Evolutionary conservation across 2,797 vertebrate species (phyloP), one percentile per base, ranked within the genome.

Genomic region (Pangasius larnaudii): DNA sequence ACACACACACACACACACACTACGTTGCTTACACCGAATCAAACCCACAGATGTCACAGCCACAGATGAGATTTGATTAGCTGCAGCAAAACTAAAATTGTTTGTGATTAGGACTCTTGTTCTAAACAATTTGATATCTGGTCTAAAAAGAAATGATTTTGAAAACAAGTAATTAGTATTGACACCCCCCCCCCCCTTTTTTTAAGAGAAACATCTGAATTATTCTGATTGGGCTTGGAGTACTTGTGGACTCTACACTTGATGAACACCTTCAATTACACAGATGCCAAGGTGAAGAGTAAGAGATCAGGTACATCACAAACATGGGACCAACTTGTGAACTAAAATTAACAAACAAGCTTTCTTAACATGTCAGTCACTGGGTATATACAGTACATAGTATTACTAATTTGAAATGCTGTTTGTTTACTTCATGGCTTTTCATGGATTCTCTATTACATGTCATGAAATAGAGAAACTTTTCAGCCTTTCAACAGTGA

Each of bases 151-250:
- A 14, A 53, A 46, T 42, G 36, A 46, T 27, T 77, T n/a, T 49
- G 30, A 36, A 53, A 22, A 11, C 42, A 83, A 27, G 27, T 49
- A 65, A 39, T 85, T 77, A 77, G 85, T 49, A 24, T 24, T 46
- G 3, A 11, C 39, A 3, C 3, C 59, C 24, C 75, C n/a, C 74
- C 81, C 78, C 58, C 59, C 7, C 10, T 49, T 49, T 49, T 85
- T 74, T 86, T 53, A 36, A 69, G 42, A 86, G 36, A 89, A 79
- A 59, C 22, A 75, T 11, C 49, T 67, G 36, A 72, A 72, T 46
- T 59, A 85, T 84, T 81, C 86, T 87, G 85, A 80, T 79, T 84
- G 30, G 86, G 42, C 74, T 88, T 81, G 63, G 14, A 80, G 78
- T 77, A 79, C n/a, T 13, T 53, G 13, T 69, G 39, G 42, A 19